These are phyloP conservation scores for Calyptommatus sinebrachiatus DNA, from an alignment of 2,113 vertebrate species.

Conservation along the genomic window DNA sequence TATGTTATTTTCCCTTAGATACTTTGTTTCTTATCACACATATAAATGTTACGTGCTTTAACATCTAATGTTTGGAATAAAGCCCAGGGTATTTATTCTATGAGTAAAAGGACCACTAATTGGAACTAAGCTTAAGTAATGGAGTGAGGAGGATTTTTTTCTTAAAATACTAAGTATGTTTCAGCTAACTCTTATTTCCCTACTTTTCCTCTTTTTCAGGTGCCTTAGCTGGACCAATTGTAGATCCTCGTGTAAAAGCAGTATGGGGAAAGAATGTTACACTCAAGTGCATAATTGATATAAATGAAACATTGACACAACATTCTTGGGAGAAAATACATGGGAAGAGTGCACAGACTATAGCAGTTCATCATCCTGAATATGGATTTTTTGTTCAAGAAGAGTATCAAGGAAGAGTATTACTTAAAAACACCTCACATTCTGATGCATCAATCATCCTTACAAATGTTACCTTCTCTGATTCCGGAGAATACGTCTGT, in stretches of 20 bases:
- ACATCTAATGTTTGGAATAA: background rate
- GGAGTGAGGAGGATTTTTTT: background rate
- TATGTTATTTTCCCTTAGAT: too few species aligned
- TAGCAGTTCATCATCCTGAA: slow-evolving; percentile 90
- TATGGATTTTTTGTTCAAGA: slow-evolving; percentile 86
- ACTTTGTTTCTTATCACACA: too few species aligned
- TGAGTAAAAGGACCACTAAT: background rate
- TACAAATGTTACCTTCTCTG: slow-evolving; percentile 83
- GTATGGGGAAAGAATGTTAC: slow-evolving; percentile 93
- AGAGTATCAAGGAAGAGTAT: slow-evolving; percentile 82
- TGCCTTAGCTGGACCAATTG: slow-evolving; percentile 85
- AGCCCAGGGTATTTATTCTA: background rate
- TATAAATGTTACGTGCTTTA: background rate
- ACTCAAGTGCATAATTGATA: slow-evolving; percentile 86
- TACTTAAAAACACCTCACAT: slow-evolving; percentile 84
- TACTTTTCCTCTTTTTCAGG: slow-evolving; percentile 62
- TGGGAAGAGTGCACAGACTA: slow-evolving; percentile 79
- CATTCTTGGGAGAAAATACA: slow-evolving; percentile 91
- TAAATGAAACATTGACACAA: slow-evolving; percentile 90
- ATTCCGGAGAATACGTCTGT: slow-evolving; percentile 90
- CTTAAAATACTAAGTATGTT: background rate
- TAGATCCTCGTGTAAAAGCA: slow-evolving; percentile 83
- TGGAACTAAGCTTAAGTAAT: background rate
- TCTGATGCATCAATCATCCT: slow-evolving; percentile 88
- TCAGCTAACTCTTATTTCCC: background rate